phyloP scores from a whole-genome alignment of 2,797 vertebrate species.

The Microctenopoma stevenorrisi region DNA sequence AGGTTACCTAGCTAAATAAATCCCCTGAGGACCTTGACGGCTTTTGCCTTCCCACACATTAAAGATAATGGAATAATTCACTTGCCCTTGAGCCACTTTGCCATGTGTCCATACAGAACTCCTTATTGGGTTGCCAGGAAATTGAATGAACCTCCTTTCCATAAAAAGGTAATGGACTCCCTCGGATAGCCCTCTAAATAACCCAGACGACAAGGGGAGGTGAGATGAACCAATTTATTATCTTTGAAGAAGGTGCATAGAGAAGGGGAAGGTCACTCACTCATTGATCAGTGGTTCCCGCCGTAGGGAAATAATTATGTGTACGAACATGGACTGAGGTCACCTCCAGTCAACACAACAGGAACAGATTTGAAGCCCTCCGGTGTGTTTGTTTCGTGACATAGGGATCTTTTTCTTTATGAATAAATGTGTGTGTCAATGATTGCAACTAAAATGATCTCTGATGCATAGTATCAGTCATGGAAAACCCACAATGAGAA shows the following conservation, averaged over 20 bases:
- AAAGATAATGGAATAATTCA: slow-evolving; percentile 80
- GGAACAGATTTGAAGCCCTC: slow-evolving; percentile 22
- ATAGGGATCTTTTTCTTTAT: background rate
- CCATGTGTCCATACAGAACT: slow-evolving; percentile 62
- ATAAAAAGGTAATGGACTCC: slow-evolving; percentile 84
- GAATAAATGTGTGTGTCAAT: background rate
- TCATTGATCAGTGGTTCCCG: slow-evolving; percentile 71
- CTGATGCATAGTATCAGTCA: background rate
- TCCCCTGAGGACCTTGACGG: slow-evolving; percentile 52
- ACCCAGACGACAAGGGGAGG: slow-evolving; percentile 61
- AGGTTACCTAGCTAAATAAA: slow-evolving; percentile 64
- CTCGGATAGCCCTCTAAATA: slow-evolving; percentile 80
- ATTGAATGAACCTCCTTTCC: slow-evolving; percentile 81
- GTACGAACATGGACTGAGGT: slow-evolving; percentile 57
- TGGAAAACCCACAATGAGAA: slow-evolving; percentile 17
- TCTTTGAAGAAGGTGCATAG: slow-evolving; percentile 54
- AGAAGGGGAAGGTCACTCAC: slow-evolving; percentile 70
- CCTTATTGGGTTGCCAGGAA: slow-evolving; percentile 69
- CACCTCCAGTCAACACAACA: slow-evolving; percentile 53
- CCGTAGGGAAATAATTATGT: slow-evolving; percentile 70
- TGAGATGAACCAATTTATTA: slow-evolving; percentile 78
- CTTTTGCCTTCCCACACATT: slow-evolving; percentile 64
- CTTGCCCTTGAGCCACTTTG: slow-evolving; percentile 77
- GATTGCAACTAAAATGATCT: background rate
- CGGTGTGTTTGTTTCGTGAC: slow-evolving; percentile 4